phyloP scores from a whole-genome alignment of 2,797 vertebrate species.

The Spatula versicolor region DNA sequence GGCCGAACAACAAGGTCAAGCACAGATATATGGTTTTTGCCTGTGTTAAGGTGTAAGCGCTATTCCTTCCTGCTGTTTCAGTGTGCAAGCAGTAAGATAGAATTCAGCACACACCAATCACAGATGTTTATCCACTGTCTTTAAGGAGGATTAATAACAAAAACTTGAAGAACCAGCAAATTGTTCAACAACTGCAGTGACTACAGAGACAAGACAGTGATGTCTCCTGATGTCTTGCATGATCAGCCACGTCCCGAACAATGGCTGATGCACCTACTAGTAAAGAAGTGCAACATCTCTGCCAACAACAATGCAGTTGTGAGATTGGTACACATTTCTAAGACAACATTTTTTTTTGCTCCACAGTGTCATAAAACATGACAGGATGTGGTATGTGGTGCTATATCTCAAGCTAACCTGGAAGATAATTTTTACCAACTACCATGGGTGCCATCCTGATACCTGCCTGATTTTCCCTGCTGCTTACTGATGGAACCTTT shows the following conservation, averaged over 20 bases:
- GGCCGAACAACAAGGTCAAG: background rate
- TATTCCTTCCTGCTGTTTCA: background rate
- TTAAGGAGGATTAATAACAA: background rate
- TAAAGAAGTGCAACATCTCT: background rate
- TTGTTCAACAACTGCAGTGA: background rate
- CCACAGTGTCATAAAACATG: rapidly evolving
- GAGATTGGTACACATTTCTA: background rate
- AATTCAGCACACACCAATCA: background rate
- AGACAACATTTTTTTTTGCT: background rate
- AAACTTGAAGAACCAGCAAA: background rate
- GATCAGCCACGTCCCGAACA: rapidly evolving
- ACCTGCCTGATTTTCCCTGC: background rate
- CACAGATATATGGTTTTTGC: rapidly evolving
- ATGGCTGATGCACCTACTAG: too few species aligned
- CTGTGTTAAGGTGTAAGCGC: background rate
- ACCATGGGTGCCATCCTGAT: background rate
- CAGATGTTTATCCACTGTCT: background rate
- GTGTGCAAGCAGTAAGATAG: background rate
- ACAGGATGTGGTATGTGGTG: rapidly evolving
- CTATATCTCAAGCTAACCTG: background rate
- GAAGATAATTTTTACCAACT: rapidly evolving
- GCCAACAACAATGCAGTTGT: rapidly evolving
- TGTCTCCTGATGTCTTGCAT: background rate
- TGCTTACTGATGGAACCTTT: background rate
- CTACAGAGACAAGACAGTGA: background rate